Conservation (phyloP, 2,113 vertebrate genomes). For the Pristiophorus japonicus region DNA sequence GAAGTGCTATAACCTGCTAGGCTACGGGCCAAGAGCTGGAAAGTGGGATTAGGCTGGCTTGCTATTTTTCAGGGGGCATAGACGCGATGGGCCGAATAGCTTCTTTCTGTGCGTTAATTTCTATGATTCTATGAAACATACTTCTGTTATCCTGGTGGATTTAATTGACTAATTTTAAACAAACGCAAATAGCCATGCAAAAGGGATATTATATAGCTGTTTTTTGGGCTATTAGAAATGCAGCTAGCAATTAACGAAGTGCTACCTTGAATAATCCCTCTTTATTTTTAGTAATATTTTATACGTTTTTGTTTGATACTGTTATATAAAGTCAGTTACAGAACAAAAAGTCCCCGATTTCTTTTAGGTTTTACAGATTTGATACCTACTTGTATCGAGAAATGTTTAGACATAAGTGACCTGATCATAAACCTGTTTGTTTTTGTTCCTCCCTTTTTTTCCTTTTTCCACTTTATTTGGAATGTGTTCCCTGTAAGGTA, state of each 20-base stretch:
- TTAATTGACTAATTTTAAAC: background rate
- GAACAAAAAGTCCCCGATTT: background rate
- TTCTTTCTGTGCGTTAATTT: too few relatives aligned
- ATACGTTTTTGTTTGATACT: background rate
- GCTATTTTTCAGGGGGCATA: too few relatives aligned
- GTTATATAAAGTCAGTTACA: background rate
- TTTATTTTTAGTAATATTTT: background rate
- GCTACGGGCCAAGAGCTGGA: too few relatives aligned
- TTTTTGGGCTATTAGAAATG: background rate
- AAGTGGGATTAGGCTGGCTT: too few relatives aligned
- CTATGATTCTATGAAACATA: background rate
- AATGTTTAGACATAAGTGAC: conserved; percentile 9
- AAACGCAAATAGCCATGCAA: background rate
- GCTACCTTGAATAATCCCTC: background rate
- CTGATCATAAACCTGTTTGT: conserved; percentile 33
- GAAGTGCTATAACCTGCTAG: too few relatives aligned
- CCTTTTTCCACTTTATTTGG: conserved; percentile 82
- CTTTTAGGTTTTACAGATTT: background rate
- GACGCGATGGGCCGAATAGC: too few relatives aligned
- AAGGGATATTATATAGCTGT: too few relatives aligned
- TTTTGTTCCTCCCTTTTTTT: conserved; percentile 52
- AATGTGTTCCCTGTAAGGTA: conserved; percentile 89
- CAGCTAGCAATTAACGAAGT: background rate
- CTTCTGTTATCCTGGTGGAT: background rate
- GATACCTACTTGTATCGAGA: background rate